phyloP scores from a whole-genome alignment of 2,113 vertebrate species.

The Saguinus imperator region DNA sequence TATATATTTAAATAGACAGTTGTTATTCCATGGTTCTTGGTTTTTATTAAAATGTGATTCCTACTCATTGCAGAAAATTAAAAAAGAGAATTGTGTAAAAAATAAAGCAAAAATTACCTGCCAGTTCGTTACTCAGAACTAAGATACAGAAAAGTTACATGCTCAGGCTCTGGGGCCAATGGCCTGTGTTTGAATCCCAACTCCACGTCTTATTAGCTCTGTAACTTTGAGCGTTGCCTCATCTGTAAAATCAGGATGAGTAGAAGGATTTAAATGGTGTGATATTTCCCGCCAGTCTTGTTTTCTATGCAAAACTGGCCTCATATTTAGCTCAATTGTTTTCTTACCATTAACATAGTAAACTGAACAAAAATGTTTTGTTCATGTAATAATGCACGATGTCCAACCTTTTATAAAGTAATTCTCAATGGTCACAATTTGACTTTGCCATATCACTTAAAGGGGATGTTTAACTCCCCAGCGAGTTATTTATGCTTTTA shows the following conservation, averaged over 20 bases:
- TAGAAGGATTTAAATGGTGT: not conserved
- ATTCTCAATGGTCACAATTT: not conserved
- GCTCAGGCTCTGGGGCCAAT: not conserved
- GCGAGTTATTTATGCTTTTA: not conserved
- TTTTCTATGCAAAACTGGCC: not conserved
- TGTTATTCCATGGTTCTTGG: not conserved
- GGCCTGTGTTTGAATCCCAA: not conserved
- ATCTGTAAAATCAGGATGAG: not conserved
- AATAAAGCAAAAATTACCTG: not conserved
- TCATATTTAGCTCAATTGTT: not conserved
- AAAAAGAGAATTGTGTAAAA: not conserved
- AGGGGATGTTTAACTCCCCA: not conserved
- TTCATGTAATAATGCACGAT: not conserved
- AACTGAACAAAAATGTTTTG: not conserved
- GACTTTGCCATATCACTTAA: not conserved
- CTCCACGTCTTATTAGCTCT: not conserved
- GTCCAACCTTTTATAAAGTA: not conserved
- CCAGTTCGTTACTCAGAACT: not conserved
- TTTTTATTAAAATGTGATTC: slow-evolving; percentile 2
- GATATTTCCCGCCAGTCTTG: not conserved
- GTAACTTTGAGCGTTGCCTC: not conserved
- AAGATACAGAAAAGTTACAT: not conserved
- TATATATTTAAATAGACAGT: not conserved
- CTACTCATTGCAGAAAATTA: not conserved
- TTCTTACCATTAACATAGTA: not conserved